These are phyloP conservation scores for Cavia aperea DNA, from an alignment of 2,113 vertebrate species.

Conservation along the genomic window DNA sequence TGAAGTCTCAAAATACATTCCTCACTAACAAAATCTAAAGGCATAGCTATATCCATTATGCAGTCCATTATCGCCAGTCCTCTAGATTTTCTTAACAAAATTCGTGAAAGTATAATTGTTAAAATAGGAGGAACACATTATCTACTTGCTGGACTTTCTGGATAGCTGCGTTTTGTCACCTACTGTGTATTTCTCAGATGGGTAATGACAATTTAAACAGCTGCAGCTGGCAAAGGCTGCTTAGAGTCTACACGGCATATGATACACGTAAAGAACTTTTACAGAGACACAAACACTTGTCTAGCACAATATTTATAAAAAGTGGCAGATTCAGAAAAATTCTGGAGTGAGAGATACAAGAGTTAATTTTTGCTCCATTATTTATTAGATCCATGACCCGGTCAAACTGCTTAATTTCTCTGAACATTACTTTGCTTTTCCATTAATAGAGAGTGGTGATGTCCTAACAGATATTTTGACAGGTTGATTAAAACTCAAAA, in stretches of 20 bases:
- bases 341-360: background rate
- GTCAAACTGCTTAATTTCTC: background rate
- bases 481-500: background rate
- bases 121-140: background rate
- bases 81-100: background rate
- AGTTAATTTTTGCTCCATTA: background rate
- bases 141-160: background rate
- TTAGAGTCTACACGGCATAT: background rate
- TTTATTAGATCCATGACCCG: background rate
- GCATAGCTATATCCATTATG: background rate
- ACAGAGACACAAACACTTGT: background rate
- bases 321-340: background rate
- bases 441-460: background rate
- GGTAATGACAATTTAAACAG: background rate
- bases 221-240: background rate
- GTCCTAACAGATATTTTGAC: background rate
- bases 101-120: background rate
- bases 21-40: background rate
- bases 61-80: background rate
- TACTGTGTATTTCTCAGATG: background rate
- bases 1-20: background rate
- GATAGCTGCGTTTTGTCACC: constrained; percentile 8
- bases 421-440: background rate
- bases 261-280: background rate
- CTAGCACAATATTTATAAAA: background rate